phyloP scores from a whole-genome alignment of 2,888 invertebrate genomes.

The Dorcus parallelipipedus region DNA sequence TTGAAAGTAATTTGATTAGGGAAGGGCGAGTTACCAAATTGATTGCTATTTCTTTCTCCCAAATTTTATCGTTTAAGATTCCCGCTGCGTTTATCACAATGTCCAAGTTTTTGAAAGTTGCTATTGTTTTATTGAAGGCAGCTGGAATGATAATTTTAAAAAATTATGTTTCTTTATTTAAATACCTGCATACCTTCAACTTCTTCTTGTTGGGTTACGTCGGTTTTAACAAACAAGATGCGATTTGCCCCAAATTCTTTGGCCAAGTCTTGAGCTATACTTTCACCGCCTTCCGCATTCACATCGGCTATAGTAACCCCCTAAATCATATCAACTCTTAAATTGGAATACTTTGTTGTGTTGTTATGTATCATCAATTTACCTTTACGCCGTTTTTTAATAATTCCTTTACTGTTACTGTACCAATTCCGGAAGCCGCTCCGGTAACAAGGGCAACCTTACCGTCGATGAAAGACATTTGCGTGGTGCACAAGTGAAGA shows the following conservation, averaged over 20 bases:
- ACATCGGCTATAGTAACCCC: constrained; percentile 17
- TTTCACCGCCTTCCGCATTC: constrained; percentile 10
- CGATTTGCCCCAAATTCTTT: constrained; percentile 10
- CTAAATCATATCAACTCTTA: constrained; percentile 3
- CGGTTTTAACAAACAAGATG: constrained; percentile 11
- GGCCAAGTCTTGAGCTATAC: constrained; percentile 3
- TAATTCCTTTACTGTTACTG: constrained; percentile 48
- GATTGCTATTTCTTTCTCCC: constrained; percentile 13
- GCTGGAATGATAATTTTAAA: not conserved
- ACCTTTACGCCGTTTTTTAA: constrained; percentile 48
- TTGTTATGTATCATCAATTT: constrained; percentile 9
- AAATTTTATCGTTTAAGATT: constrained; percentile 6
- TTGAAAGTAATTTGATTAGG: not conserved
- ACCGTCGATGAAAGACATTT: constrained; percentile 24
- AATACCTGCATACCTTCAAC: constrained; percentile 14
- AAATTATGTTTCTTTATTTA: not conserved
- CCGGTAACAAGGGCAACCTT: constrained; percentile 51
- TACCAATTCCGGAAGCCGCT: constrained; percentile 55
- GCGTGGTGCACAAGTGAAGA: too few species aligned
- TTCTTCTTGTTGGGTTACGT: constrained; percentile 17
- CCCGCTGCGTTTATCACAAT: constrained; percentile 15
- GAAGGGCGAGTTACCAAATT: constrained; percentile 6
- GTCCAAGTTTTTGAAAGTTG: constrained; percentile 8
- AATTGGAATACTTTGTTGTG: not conserved
- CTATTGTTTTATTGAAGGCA: constrained; percentile 12